Base-by-base conservation (phyloP, 2,797 vertebrate species). In the Gallinago solitaria region DNA sequence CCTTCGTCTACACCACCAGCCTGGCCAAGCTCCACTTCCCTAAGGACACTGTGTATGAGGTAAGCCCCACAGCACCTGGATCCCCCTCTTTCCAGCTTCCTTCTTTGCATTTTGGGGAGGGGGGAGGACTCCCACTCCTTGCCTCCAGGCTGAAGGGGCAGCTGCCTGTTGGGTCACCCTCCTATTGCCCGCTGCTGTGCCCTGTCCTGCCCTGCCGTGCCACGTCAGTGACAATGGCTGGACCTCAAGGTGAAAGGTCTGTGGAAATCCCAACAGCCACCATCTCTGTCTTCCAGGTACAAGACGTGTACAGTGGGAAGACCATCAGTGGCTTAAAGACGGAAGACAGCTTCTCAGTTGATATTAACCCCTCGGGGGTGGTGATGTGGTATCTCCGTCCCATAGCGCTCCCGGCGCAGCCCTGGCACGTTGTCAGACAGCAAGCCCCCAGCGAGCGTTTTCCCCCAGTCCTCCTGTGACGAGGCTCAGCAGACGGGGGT, bases 301-400 rank as follows among this genome's bases (percentile, higher is more conserved):
- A 97, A 81, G 98, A 99, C 0, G 98, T 99, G 81, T 99, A 98
- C 77, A 97, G 96, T 0, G 97, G 97, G 32, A 96, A 97, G 70
- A 21, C 91, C 24, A 51, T 95, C 56, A 97, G 93, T 0, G n/a
- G 47, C 28, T 95, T 99, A 87, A 98, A 96, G 76, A 95, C 98
- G 18, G 95, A 96, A 50, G 98, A 98, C 54, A 96, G 89, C 65
- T 99, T 99, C 74, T 98, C 98, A 0, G 98, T 99, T 45, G 85
- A 98, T 6, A 97, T 99, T 95, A 99, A 99, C 96, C 99, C 99
- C 30, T 98, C 98, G 0, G 99, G 99, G 7, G 99, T 99, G 83
- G 99, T 99, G 93, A 99, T 99, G 99, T 99, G 99, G 99, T 98
- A 99, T 23, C 86, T 99, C 79, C 96, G 97, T 11, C 98, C 98